Conservation (phyloP, 2,888 invertebrate species). For the Drosophila diplacantha region DNA sequence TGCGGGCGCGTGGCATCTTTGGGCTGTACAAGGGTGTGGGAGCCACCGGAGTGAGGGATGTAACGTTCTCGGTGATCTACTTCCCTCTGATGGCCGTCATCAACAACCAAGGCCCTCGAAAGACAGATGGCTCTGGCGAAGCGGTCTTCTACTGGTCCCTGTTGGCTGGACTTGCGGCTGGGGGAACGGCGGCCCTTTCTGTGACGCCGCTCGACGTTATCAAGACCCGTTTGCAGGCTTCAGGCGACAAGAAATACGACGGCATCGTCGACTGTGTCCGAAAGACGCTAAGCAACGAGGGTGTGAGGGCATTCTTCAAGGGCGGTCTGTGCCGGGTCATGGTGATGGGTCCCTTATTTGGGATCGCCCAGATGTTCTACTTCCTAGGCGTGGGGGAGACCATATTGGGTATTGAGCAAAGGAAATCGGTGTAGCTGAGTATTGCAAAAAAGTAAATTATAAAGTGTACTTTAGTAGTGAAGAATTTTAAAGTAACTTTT, state of each 20-base stretch:
- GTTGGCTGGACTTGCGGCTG: constrained; percentile 91
- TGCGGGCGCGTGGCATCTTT: constrained; percentile 89
- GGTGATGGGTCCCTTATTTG: constrained; percentile 97
- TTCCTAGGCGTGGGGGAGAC: constrained; percentile 95
- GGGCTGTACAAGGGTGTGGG: constrained; percentile 95
- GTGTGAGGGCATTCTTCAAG: constrained; percentile 95
- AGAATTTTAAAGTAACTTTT: background rate
- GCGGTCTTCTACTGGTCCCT: constrained; percentile 96
- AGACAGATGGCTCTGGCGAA: constrained; percentile 81
- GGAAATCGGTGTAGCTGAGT: constrained; percentile 31
- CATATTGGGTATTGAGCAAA: constrained; percentile 78
- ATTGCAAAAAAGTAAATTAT: accelerated
- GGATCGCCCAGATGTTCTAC: constrained; percentile 98
- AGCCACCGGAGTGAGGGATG: constrained; percentile 93
- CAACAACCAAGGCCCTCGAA: constrained; percentile 88
- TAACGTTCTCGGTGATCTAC: constrained; percentile 96
- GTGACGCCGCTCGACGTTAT: constrained; percentile 98
- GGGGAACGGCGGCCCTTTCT: constrained; percentile 87
- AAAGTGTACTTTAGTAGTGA: background rate
- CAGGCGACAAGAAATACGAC: constrained; percentile 88
- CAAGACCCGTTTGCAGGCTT: constrained; percentile 96
- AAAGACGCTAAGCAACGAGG: constrained; percentile 90
- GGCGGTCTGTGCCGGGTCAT: constrained; percentile 97
- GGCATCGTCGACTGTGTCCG: constrained; percentile 91
- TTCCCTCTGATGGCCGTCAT: constrained; percentile 97